Percentiles rank a stretch among this genome's conserved stretches.
These are phyloP conservation scores for Dasypolia templi DNA, from an alignment of 2,888 invertebrate genomes.

Conservation along the genomic window DNA sequence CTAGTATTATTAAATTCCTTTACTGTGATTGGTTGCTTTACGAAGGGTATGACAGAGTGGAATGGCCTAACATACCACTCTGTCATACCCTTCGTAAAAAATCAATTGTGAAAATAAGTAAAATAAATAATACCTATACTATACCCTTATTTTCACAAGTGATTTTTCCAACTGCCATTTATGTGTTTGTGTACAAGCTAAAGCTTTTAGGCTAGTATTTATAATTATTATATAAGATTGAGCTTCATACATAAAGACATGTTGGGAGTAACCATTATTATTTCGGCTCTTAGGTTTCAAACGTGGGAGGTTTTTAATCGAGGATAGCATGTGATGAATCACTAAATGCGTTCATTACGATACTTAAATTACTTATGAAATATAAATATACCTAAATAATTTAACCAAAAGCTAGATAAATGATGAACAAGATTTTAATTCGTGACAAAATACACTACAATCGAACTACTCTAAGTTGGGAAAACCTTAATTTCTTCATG, in stretches of 20 bases:
- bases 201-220: background rate
- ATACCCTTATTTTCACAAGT: background rate
- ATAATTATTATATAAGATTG: background rate
- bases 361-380: background rate
- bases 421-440: background rate
- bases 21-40: background rate
- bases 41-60: background rate
- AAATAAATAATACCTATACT: too few species aligned
- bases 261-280: background rate
- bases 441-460: background rate
- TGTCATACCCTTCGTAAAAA: too few species aligned
- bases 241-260: background rate
- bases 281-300: background rate
- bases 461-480: background rate
- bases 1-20: too few species aligned
- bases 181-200: background rate
- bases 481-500: background rate
- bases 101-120: too few species aligned
- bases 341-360: background rate
- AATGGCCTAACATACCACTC: too few species aligned
- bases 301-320: background rate
- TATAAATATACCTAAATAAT: background rate
- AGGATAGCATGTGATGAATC: background rate
- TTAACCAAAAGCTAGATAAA: background rate
- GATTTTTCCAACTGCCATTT: background rate